Conservation (phyloP, 2,797 vertebrate species). For the Ptychadena robeensis region DNA sequence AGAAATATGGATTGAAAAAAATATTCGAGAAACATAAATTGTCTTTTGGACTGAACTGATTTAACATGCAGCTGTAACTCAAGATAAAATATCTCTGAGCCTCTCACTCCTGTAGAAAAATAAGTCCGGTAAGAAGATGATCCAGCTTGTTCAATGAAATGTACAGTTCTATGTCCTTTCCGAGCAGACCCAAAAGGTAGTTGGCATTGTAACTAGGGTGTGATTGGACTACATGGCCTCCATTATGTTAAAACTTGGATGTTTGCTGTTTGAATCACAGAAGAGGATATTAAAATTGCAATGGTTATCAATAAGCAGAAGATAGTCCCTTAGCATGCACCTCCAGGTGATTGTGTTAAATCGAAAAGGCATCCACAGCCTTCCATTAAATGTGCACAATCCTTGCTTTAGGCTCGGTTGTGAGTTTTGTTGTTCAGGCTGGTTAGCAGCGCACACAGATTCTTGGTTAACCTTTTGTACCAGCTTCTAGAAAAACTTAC, state of each 20-base stretch:
- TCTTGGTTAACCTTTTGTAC: not conserved
- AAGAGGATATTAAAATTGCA: not conserved
- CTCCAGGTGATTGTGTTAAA: conserved; percentile 14
- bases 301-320: not conserved
- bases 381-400: not conserved
- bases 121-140: not conserved
- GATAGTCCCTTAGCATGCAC: not conserved
- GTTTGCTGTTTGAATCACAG: not conserved
- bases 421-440: too few relatives aligned
- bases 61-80: not conserved
- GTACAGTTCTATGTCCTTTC: not conserved
- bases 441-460: not conserved
- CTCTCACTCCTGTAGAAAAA: not conserved
- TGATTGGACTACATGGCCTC: not conserved
- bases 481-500: not conserved
- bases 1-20: too few relatives aligned
- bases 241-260: not conserved
- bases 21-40: too few relatives aligned
- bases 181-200: not conserved
- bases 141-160: not conserved
- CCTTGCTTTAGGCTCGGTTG: not conserved
- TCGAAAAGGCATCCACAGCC: not conserved
- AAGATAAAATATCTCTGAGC: not conserved
- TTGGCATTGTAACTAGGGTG: not conserved
- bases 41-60: too few relatives aligned